These are phyloP conservation scores for Enteromius afrohamiltoni DNA, from an alignment of 2,797 vertebrate genomes.

Conservation along the genomic window DNA sequence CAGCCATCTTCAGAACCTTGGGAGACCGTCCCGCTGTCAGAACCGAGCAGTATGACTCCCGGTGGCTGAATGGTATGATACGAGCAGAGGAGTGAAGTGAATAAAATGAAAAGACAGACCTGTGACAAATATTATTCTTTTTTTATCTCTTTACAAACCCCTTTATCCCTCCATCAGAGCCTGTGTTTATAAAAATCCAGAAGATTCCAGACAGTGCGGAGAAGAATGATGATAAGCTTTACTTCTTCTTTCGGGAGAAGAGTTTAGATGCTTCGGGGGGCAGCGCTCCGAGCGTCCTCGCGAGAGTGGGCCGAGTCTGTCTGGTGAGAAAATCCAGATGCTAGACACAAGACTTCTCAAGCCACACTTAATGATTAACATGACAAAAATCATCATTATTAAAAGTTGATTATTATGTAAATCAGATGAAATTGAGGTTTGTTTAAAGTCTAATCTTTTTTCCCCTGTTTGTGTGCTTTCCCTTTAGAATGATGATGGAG, in stretches of 20 bases:
- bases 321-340: constrained; percentile 68
- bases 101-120: background rate
- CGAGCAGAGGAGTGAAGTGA: background rate
- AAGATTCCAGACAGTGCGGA: constrained; percentile 75
- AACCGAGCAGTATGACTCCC: constrained; percentile 77
- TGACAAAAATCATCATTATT: too few relatives aligned
- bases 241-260: constrained; percentile 78
- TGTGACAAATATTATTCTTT: background rate
- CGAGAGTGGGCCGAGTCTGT: constrained; percentile 75
- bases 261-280: constrained; percentile 69
- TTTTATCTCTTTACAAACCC: constrained; percentile 7
- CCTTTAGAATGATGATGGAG: constrained; percentile 82
- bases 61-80: constrained; percentile 75
- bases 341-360: constrained; percentile 1
- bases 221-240: constrained; percentile 76
- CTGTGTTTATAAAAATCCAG: constrained; percentile 74
- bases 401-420: background rate
- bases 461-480: constrained; percentile 12
- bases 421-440: background rate
- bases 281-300: constrained; percentile 69
- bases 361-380: constrained; percentile 5
- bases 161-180: constrained; percentile 64
- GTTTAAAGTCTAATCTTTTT: constrained; percentile 9
- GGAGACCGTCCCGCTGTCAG: constrained; percentile 73
- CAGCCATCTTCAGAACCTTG: constrained; percentile 75